Evolutionary conservation across 2,113 vertebrate species (phyloP).

Genomic region (Macquaria australasica): DNA sequence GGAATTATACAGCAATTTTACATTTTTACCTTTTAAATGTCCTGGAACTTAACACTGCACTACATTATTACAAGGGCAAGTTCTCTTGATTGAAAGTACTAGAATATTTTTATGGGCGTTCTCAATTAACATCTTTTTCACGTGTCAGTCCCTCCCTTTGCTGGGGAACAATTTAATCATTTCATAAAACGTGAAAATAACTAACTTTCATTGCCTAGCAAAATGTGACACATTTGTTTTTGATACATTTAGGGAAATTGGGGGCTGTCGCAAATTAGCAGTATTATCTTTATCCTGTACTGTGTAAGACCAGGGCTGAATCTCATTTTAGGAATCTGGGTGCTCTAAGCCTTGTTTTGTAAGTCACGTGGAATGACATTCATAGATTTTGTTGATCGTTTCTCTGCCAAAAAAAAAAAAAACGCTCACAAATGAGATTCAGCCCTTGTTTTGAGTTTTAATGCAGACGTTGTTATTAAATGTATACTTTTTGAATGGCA

Average conservation of each 20-base stretch:
- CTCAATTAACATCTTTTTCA: background rate
- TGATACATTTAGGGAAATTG: background rate
- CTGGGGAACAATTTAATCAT: background rate
- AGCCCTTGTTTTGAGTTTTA: background rate
- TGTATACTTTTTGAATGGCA: background rate
- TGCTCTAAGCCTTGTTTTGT: background rate
- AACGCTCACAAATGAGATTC: background rate
- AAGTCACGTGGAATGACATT: background rate
- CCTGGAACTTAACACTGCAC: background rate
- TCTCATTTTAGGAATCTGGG: background rate
- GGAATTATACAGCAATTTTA: background rate
- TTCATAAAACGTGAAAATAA: background rate
- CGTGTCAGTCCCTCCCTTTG: background rate
- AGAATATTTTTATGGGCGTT: constrained; percentile 5
- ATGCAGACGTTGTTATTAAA: background rate
- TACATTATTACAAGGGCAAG: background rate
- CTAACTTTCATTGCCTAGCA: background rate
- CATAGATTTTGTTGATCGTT: background rate
- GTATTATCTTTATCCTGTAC: constrained; percentile 4
- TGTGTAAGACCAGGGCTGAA: background rate
- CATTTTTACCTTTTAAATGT: background rate
- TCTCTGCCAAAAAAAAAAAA: background rate
- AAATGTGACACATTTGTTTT: background rate
- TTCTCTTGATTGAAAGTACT: background rate
- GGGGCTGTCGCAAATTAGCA: background rate